Base-by-base conservation (phyloP, 2,113 vertebrate genomes). In the Trichomycterus rosablanca region DNA sequence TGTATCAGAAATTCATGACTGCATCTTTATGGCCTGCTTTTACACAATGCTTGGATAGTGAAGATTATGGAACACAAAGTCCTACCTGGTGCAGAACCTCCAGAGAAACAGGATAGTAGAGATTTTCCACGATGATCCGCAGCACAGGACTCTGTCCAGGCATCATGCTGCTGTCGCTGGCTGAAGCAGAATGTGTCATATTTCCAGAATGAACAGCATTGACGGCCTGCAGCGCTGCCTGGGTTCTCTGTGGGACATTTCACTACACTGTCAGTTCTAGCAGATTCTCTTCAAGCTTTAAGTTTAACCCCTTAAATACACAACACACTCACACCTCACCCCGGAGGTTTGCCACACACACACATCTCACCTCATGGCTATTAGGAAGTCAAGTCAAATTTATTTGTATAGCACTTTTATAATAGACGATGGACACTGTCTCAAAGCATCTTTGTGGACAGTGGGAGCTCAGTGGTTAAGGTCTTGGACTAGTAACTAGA, bases 81-180 rank as follows among this genome's bases (percentile, higher is more conserved):
- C 67, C 82, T 83, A 93, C 92, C 90, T 92, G 88, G 78, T 89
- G 74, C 7, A 94, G 83, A 12, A 85, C 19, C 56, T 94, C 91
- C 76, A 93, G 70, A 69, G 88, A 87, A 56, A 93, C 71, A 57
- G 87, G 85, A 51, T 85, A 91, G 71, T 85, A 80, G 51, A 80
- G 68, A 64, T 93, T 91, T 73, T 92, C 90, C 71, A 94, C 74
- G 54, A 90, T 56, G 64, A 94, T 78, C 75, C 88, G 86, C 62
- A 93, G 87, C 54, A 94, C 89, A 14, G 85, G 74, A 74, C 85
- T 70, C 40, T 84, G 81, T 45, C 70, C 55, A 10, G 84, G 76
- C 63, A 78, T 23, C 23, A 75, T 2, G 9, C 70, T 59, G 7
- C 75, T 67, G 46, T 87, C 86, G 66, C 16, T 66, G 54, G 18